These are phyloP conservation scores for Uropetala carovei DNA, from an alignment of 2,888 invertebrate genomes.

Conservation along the genomic window DNA sequence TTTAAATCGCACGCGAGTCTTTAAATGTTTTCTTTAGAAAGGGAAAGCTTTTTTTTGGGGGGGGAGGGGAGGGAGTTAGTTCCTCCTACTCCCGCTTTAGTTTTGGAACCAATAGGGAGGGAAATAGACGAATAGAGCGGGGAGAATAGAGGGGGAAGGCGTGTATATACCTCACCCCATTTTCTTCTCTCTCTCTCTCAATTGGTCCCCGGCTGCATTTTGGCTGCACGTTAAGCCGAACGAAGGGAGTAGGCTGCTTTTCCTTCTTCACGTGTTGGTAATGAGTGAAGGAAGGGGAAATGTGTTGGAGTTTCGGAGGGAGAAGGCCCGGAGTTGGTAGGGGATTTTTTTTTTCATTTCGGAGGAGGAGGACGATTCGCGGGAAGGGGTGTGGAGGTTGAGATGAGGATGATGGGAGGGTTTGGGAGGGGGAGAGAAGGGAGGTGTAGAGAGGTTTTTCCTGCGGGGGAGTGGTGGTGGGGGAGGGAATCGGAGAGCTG, in stretches of 20 bases:
- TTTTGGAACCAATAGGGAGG: not conserved
- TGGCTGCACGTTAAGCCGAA: not conserved
- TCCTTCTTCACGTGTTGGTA: not conserved
- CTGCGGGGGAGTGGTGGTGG: not conserved
- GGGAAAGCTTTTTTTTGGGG: conserved; percentile 33
- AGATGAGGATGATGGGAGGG: not conserved
- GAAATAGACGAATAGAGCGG: not conserved
- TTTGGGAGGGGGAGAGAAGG: not conserved
- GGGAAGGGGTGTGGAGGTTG: not conserved
- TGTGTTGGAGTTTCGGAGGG: not conserved
- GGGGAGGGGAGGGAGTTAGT: no score
- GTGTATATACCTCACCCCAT: not conserved
- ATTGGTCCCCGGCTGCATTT: conserved; percentile 38
- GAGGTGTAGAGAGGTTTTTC: no score
- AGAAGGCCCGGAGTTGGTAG: no score
- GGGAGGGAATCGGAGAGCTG: not conserved
- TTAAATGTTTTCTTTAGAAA: not conserved
- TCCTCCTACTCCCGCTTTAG: conserved; percentile 38
- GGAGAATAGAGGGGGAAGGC: not conserved
- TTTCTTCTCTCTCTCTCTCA: no score
- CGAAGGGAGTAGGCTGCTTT: conserved; percentile 31
- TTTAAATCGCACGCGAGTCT: conserved; percentile 36
- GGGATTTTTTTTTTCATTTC: not conserved
- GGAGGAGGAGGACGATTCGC: not conserved
- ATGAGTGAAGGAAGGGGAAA: not conserved